Percentiles rank a stretch among this genome's conserved stretches.
Evolutionary conservation across 2,797 vertebrate genomes (phyloP).

Genomic region (Aphelocoma californica): DNA sequence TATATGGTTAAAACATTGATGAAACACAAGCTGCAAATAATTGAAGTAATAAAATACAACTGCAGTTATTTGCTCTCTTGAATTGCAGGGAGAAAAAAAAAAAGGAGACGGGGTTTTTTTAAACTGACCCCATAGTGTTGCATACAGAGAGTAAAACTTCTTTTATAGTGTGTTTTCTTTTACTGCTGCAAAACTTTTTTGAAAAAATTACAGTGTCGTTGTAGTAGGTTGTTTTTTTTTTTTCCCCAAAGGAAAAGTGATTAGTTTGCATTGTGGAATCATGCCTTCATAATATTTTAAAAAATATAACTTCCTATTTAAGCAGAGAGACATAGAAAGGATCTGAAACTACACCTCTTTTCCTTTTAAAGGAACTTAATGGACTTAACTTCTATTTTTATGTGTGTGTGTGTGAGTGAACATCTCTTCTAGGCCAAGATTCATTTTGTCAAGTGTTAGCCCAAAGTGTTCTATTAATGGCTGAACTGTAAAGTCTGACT

Average conservation of each 20-base stretch:
- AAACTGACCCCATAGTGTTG: background rate
- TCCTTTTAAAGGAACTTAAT: constrained; percentile 15
- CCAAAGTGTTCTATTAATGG: constrained; percentile 60
- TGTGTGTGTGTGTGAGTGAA: background rate
- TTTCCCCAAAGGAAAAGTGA: background rate
- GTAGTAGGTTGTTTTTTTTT: background rate
- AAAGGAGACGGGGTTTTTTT: background rate
- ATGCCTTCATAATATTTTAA: background rate
- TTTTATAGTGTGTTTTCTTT: background rate
- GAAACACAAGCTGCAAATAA: constrained; percentile 61
- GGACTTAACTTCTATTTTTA: background rate
- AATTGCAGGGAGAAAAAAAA: constrained; percentile 21
- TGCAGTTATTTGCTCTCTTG: constrained; percentile 42
- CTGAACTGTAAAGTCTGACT: constrained; percentile 53
- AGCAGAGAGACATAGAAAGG: background rate
- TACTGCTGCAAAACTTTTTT: background rate
- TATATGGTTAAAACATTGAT: constrained; percentile 53
- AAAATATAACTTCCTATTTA: background rate
- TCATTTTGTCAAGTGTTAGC: constrained; percentile 50
- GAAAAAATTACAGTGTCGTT: background rate
- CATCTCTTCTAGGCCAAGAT: constrained; percentile 51
- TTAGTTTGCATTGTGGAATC: background rate
- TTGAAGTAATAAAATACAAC: constrained; percentile 64
- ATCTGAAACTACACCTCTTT: background rate
- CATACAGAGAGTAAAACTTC: background rate